Evolutionary conservation across 2,888 invertebrate species (phyloP).

Genomic region (Keiferia lycopersicella): DNA sequence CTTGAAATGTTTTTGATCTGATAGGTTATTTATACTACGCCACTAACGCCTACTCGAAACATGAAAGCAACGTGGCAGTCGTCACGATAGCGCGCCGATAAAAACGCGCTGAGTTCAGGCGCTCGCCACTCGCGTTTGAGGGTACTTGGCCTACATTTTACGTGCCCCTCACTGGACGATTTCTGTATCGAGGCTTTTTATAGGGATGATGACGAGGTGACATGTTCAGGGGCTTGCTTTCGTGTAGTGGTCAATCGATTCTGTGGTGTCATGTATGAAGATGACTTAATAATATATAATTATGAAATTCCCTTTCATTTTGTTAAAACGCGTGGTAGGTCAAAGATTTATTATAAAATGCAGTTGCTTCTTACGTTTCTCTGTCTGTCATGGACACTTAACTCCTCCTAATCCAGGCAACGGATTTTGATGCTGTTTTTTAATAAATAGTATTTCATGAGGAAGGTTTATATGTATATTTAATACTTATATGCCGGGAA

Average conservation of each 20-base stretch:
- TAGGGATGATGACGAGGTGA: background rate
- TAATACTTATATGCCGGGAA: no score
- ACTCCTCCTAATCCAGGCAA: no score
- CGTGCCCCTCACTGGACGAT: conserved; percentile 38
- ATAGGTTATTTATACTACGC: conserved; percentile 12
- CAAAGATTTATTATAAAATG: no score
- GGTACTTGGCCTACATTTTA: conserved; percentile 48
- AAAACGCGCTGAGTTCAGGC: conserved; percentile 40
- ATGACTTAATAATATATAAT: no score
- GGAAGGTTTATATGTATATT: no score
- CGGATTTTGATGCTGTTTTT: no score
- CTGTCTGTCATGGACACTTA: no score
- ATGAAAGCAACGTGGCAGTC: conserved; percentile 14
- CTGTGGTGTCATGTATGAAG: background rate
- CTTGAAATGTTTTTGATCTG: background rate
- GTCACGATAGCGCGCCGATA: conserved; percentile 34
- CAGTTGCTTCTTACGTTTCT: no score
- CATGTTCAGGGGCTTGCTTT: background rate
- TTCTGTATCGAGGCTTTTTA: conserved; percentile 39
- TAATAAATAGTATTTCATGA: no score
- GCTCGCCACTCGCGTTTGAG: conserved; percentile 27
- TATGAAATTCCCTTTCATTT: no score
- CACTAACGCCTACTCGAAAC: conserved; percentile 10
- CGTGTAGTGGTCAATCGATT: background rate
- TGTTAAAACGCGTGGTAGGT: no score